These are phyloP conservation scores for Lepilemur ruficaudatus DNA, from an alignment of 2,797 vertebrate genomes.

Conservation along the genomic window DNA sequence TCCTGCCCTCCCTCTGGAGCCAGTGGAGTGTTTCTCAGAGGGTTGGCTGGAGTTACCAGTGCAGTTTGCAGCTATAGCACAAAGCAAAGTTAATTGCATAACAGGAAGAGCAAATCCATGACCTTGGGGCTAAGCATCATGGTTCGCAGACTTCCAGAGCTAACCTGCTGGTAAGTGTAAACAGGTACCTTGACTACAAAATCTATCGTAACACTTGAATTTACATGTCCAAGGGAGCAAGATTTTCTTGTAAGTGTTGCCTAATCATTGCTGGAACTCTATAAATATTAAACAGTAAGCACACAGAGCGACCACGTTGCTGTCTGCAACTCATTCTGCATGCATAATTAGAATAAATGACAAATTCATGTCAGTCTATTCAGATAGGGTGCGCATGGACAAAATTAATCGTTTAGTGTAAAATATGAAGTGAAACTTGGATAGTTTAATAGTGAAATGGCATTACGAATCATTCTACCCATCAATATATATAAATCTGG, in stretches of 20 bases:
- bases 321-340: conserved; percentile 58
- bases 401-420: conserved; percentile 61
- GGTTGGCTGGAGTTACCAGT: accelerated
- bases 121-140: neutral
- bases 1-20: too few species aligned
- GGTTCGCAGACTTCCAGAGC: neutral
- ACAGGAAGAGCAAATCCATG: neutral
- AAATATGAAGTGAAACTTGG: conserved; percentile 64
- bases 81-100: neutral
- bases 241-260: neutral
- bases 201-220: neutral
- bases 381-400: neutral
- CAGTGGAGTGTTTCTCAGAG: neutral
- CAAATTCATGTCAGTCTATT: conserved; percentile 52
- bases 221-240: neutral
- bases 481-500: conserved; percentile 49
- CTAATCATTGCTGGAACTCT: neutral
- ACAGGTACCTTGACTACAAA: neutral
- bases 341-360: conserved; percentile 68
- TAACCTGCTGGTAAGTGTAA: neutral
- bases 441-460: conserved; percentile 44
- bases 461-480: conserved; percentile 57
- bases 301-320: neutral
- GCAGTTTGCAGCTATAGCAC: too few species aligned
- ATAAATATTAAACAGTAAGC: conserved; percentile 70